Evolutionary conservation across 2,888 invertebrate species (phyloP), one percentile per base, ranked within the genome.

Genomic region (Vesta saturnalis): DNA sequence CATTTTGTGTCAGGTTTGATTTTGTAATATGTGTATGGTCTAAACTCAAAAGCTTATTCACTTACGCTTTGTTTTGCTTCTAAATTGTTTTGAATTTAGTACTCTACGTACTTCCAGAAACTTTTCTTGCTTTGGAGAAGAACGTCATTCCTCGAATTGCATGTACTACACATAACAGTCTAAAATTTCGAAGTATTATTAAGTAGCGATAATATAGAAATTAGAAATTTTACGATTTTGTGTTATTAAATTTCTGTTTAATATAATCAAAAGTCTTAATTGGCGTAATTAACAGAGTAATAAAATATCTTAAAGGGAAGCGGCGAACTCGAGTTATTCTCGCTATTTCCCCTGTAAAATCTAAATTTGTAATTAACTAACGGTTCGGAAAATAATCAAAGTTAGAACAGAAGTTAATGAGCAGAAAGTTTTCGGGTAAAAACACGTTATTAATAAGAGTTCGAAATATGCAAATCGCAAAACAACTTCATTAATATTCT

Each of bases 331-430:
- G 70, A 72, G 70, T 73, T 72, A 72, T 64, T 70, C 71, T 70
- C 70, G 71, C 70, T 64, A 52, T 62, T 62, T 68, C 43, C 66
- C 62, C 56, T 47, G 64, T 57, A 71, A 73, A 73, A 74, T 74
- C 72, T 74, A 71, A 77, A 76, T 79, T 81, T 83, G 80, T 82
- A 83, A 83, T 83, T 83, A 82, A 81, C 81, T 82, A 81, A 81
- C 82, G 79, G 77, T 81, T 82, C 78, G 82, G 81, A 82, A 83
- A 83, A 82, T 82, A 83, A 82, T 82, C 81, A 83, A 82, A 81
- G 80, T 81, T 80, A 65, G 73, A 71, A 66, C 72, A 72, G 60
- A 72, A 81, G 77, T 80, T 80, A 82, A 81, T 80, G 81, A 80
- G 79, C 79, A 80, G 75, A 80, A 80, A 80, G 78, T 80, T 80